phyloP scores from a whole-genome alignment of 2,888 invertebrate species.

The Coleophora deauratella region DNA sequence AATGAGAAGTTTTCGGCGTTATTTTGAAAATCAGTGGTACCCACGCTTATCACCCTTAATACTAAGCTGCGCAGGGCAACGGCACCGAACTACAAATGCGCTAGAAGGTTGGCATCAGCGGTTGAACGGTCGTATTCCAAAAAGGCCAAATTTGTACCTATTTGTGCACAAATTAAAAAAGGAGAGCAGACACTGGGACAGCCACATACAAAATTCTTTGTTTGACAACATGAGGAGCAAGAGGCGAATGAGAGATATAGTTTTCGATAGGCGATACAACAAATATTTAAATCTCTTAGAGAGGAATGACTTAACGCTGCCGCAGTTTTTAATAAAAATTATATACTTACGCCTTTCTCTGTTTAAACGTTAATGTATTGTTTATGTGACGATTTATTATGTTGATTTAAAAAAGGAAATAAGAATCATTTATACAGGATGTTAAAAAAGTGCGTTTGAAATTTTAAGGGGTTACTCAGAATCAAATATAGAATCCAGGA shows the following conservation, averaged over 20 bases:
- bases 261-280: neutral
- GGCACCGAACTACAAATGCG: neutral
- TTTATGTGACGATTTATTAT: neutral
- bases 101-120: no score
- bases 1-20: neutral
- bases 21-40: neutral
- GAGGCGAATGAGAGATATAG: neutral
- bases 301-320: no score
- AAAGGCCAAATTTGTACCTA: conserved; percentile 8
- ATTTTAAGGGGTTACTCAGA: no score
- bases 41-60: neutral
- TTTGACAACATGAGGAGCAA: conserved; percentile 1
- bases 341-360: neutral
- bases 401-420: no score
- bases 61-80: neutral
- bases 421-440: no score
- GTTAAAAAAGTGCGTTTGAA: no score
- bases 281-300: no score
- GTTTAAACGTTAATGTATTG: neutral
- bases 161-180: conserved; percentile 10
- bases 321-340: no score
- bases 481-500: no score
- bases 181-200: conserved; percentile 11
- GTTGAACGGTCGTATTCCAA: no score
- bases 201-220: conserved; percentile 4